A percentile compares a stretch with the other conserved stretches of the same genome.
phyloP scores from a whole-genome alignment of 2,797 vertebrate genomes.

The Mormyrops attenuatus region DNA sequence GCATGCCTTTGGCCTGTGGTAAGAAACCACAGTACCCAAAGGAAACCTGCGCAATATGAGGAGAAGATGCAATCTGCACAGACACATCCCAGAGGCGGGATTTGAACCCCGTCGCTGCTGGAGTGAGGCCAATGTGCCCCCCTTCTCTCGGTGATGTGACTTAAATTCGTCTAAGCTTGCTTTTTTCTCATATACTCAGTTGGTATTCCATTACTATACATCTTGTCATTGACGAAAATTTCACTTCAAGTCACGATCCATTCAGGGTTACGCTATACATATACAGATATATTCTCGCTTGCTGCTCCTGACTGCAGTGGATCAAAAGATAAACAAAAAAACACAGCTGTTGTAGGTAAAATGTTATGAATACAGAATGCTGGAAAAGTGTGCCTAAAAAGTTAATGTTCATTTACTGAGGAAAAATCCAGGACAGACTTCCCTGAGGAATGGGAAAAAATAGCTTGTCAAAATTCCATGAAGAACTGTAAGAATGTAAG shows the following conservation, averaged over 20 bases:
- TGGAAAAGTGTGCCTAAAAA: neutral
- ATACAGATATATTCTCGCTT: neutral
- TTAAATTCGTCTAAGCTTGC: neutral
- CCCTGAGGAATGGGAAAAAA: neutral
- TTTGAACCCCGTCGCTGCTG: neutral
- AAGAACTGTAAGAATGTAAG: neutral
- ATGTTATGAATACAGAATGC: neutral
- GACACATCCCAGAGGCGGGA: neutral
- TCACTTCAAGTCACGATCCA: slow-evolving; percentile 6
- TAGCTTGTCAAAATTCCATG: neutral
- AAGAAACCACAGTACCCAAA: neutral
- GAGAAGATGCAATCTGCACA: neutral
- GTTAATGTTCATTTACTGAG: slow-evolving; percentile 12
- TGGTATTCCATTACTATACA: slow-evolving; percentile 2
- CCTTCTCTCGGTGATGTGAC: neutral
- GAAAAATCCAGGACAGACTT: neutral
- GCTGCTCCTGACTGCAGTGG: neutral
- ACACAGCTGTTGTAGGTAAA: neutral
- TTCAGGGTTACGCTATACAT: neutral
- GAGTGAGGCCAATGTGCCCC: neutral
- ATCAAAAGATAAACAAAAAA: neutral
- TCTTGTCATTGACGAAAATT: slow-evolving; percentile 5
- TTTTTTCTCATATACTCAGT: neutral
- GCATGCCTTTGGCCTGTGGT: neutral
- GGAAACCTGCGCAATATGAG: neutral